Percentiles rank a stretch among this genome's conserved stretches.
These are phyloP conservation scores for Sicus ferrugineus DNA, from an alignment of 2,888 invertebrate species.

Conservation along the genomic window DNA sequence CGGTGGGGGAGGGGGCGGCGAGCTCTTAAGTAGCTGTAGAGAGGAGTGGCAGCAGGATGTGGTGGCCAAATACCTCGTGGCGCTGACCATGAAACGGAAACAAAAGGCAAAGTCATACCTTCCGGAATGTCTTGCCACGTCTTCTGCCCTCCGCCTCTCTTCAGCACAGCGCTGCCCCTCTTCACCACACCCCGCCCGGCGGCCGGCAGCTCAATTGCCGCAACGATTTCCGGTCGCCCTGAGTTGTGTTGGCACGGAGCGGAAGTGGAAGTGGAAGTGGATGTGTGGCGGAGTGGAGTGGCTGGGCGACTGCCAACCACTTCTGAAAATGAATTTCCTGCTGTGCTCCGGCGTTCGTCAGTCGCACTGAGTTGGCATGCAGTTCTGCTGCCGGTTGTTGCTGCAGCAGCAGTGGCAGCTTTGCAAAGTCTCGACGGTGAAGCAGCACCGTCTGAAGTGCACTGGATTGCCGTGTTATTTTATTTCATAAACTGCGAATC, in stretches of 20 bases:
- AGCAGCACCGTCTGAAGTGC: not conserved
- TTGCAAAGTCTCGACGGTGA: not conserved
- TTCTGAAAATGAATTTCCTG: conserved; percentile 27
- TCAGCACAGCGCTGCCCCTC: not conserved
- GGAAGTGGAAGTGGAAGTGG: not conserved
- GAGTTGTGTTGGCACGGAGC: not conserved
- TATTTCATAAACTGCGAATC: conserved; percentile 25
- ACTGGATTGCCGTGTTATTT: conserved; percentile 5
- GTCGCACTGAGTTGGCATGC: not conserved
- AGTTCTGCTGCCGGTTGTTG: not conserved
- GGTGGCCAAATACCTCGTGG: not conserved
- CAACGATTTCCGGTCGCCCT: conserved; percentile 7
- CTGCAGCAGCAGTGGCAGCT: not conserved
- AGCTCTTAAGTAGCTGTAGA: not conserved
- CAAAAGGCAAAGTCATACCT: conserved; percentile 41
- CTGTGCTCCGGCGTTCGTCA: not conserved
- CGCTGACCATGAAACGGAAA: conserved; percentile 42
- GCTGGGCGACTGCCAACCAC: not conserved
- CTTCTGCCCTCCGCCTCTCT: not conserved
- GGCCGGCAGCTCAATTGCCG: conserved; percentile 1
- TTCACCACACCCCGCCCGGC: not conserved
- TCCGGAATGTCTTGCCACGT: conserved; percentile 8
- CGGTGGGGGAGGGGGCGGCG: not conserved
- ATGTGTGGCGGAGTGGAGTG: not conserved
- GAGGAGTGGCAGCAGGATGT: not conserved